A percentile compares a stretch with the other conserved stretches of the same genome.
Conservation (phyloP, 30 jellyfish, hydroid and myxozoan genomes). For the Clytia hemisphaerica region DNA sequence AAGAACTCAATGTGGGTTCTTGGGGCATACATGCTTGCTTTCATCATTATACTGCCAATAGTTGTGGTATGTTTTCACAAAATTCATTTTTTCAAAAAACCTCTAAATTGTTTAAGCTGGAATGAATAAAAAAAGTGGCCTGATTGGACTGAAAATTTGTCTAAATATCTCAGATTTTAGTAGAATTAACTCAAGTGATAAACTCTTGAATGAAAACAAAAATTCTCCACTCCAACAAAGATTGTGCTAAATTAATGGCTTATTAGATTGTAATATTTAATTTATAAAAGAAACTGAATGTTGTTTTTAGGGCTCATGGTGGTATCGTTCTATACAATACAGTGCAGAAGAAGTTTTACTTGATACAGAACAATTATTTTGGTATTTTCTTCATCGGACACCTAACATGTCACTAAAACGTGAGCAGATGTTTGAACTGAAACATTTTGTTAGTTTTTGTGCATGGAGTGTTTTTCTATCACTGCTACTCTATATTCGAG, state of each 20-base stretch:
- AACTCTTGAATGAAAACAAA: no score
- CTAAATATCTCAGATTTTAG: neutral
- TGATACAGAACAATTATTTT: constrained; percentile 89
- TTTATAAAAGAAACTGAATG: neutral
- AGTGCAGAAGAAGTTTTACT: constrained; percentile 96
- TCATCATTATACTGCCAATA: constrained; percentile 75
- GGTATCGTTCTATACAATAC: constrained; percentile 91
- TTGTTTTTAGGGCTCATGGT: constrained; percentile 83
- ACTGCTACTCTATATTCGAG: neutral
- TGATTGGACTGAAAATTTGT: no score
- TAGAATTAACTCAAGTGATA: no score
- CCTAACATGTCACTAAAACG: constrained; percentile 92
- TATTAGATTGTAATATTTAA: neutral
- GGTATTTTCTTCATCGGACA: constrained; percentile 63
- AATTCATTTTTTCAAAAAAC: neutral
- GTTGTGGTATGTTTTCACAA: no score
- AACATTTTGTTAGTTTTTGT: neutral
- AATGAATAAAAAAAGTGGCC: no score
- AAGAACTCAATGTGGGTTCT: constrained; percentile 98
- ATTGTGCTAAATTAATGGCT: no score
- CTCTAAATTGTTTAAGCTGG: no score
- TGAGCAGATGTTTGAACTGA: no score
- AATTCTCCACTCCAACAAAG: no score
- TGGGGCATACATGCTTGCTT: constrained; percentile 89
- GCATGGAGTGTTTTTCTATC: no score